These are phyloP conservation scores for Anseranas semipalmata DNA, from an alignment of 2,113 vertebrate genomes.

Conservation along the genomic window DNA sequence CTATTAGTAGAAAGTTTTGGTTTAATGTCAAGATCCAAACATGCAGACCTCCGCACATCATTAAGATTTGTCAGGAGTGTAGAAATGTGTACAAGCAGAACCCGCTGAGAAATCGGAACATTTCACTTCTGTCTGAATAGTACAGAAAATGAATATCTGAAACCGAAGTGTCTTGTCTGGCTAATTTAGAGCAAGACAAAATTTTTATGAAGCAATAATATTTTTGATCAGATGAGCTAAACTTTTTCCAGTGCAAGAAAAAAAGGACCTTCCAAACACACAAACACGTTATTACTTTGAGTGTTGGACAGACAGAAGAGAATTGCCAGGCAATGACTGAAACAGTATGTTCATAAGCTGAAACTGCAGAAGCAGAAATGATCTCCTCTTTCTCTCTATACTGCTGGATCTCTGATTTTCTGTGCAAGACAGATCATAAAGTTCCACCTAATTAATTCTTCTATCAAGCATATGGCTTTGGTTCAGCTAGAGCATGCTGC, in stretches of 20 bases:
- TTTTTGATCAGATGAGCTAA: background rate
- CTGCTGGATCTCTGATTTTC: slow-evolving; percentile 3
- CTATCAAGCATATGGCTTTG: background rate
- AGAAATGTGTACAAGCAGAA: background rate
- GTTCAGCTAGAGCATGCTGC: background rate
- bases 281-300: background rate
- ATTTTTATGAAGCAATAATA: background rate
- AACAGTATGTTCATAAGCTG: background rate
- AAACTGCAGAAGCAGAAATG: background rate
- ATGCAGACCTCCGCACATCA: background rate
- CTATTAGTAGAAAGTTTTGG: background rate
- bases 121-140: background rate
- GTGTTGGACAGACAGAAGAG: background rate
- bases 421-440: background rate
- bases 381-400: background rate
- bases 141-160: background rate
- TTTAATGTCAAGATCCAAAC: background rate
- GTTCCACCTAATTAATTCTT: slow-evolving; percentile 19
- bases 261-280: background rate
- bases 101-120: background rate
- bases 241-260: background rate
- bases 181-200: background rate
- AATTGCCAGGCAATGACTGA: background rate
- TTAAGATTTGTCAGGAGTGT: background rate
- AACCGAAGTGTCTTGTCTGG: background rate